These are phyloP conservation scores for Leptopterna dolabrata DNA, from an alignment of 2,888 invertebrate genomes.

Conservation along the genomic window DNA sequence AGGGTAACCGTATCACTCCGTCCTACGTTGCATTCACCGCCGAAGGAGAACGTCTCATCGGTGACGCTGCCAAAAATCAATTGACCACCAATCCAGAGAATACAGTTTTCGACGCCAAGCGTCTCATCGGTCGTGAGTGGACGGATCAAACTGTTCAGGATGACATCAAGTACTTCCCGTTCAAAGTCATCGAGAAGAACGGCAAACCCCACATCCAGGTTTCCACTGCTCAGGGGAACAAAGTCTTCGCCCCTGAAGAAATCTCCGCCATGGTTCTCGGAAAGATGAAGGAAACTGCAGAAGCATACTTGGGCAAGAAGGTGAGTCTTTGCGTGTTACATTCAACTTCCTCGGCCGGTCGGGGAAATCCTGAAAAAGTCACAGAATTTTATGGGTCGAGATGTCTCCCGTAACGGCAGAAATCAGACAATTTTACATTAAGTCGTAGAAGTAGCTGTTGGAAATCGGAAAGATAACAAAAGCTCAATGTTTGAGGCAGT, in stretches of 20 bases:
- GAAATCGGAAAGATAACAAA: too few species aligned
- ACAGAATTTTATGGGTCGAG: too few species aligned
- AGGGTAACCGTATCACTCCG: conserved; percentile 98
- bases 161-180: conserved; percentile 97
- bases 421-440: too few species aligned
- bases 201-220: conserved; percentile 95
- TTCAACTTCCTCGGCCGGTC: too few species aligned
- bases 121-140: conserved; percentile 97
- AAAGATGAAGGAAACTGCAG: conserved; percentile 98
- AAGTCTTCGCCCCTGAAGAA: conserved; percentile 97
- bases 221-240: conserved; percentile 82
- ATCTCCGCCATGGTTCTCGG: conserved; percentile 98
- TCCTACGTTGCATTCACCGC: conserved; percentile 97
- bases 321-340: too few species aligned
- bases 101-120: conserved; percentile 98
- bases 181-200: conserved; percentile 91
- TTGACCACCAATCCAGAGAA: conserved; percentile 98
- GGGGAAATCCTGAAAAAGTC: too few species aligned
- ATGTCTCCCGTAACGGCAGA: too few species aligned
- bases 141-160: conserved; percentile 90
- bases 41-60: conserved; percentile 95
- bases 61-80: conserved; percentile 99
- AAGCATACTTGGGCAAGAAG: conserved; percentile 96
- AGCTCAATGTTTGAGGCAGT: too few species aligned
- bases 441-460: too few species aligned